Evolutionary conservation across 2,888 invertebrate species (phyloP).

Genomic region (Malthinus seriepunctatus): DNA sequence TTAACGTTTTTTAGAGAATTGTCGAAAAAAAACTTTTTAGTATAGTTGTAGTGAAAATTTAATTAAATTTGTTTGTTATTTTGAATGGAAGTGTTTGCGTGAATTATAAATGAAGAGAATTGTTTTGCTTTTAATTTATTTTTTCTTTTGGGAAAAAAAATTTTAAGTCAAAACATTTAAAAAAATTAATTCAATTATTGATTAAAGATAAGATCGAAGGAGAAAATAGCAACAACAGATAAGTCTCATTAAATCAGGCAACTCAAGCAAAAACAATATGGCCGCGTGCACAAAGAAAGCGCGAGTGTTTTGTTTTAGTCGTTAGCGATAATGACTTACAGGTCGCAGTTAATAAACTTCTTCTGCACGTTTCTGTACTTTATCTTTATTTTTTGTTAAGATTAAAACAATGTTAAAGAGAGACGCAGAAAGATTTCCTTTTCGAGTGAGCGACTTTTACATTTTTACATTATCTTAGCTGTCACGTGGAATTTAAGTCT

Average conservation of each 20-base stretch:
- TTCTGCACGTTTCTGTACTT: conserved; percentile 25
- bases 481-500: conserved; percentile 48
- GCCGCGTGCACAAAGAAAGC: conserved; percentile 49
- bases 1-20: no score
- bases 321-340: conserved; percentile 52
- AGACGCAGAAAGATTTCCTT: conserved; percentile 10
- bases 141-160: no score
- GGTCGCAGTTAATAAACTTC: conserved; percentile 41
- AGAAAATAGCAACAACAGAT: conserved; percentile 26
- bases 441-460: neutral
- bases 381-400: conserved; percentile 21
- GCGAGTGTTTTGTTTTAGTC: conserved; percentile 51
- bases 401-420: conserved; percentile 7
- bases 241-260: conserved; percentile 51
- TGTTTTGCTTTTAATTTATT: no score
- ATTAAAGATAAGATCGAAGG: conserved; percentile 10
- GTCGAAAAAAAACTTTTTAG: no score
- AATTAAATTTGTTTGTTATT: no score
- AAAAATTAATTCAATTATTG: conserved; percentile 16
- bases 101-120: no score
- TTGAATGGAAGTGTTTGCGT: no score
- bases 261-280: conserved; percentile 54
- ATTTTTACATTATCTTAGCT: conserved; percentile 41
- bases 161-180: no score
- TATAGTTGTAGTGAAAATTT: no score